Base-by-base conservation (phyloP, 2,797 vertebrate genomes). In the Fratercula arctica region DNA sequence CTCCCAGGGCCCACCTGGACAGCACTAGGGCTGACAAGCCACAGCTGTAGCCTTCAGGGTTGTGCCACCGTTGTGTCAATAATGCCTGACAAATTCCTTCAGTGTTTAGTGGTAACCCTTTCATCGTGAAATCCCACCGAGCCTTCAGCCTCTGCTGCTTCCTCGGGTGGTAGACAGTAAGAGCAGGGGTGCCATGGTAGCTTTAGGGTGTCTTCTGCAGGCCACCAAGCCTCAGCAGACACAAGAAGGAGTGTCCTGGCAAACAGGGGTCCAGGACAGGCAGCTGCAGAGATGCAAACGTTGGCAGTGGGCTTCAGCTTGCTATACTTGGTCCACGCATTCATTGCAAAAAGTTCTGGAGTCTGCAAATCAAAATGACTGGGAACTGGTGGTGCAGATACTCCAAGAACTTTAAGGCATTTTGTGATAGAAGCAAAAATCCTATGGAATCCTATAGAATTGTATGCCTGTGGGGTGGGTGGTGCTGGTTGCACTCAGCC, bases 341-440 rank as follows among this genome's bases (percentile, higher is more conserved):
- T 93, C 89, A 83, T 2, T 64, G 87, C 79, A 43, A 95, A 93
- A 80, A 83, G 37, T 45, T 94, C 76, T 74, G 68, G 89, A 93
- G 56, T 56, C 75, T 93, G 91, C 53, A 64, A 19, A 73, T 33
- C 57, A 68, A 68, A 81, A 15, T 5, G 14, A 28, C 2, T 73
- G 78, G 82, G 63, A 74, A 56, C 3, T 56, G 26, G 17, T 25
- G 48, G 60, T 91, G 67, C 75, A 53, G 68, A 79, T 29, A 56
- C 68, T 85, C 60, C 2, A 3, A 84, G 75, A 74, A 46, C n/a
- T 39, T 80, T 2, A 75, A 48, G 68, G 87, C 79, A 85, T 95
- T 95, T 84, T 79, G 24, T 83, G 69, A 41, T 3, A 76, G 64
- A 64, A 83, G 33, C 14, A 70, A 91, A 93, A 87, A 50, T 43